A percentile compares a stretch with the other conserved stretches of the same genome.
phyloP scores from a whole-genome alignment of 2,888 invertebrate genomes.

The Nomada hirtipes region DNA sequence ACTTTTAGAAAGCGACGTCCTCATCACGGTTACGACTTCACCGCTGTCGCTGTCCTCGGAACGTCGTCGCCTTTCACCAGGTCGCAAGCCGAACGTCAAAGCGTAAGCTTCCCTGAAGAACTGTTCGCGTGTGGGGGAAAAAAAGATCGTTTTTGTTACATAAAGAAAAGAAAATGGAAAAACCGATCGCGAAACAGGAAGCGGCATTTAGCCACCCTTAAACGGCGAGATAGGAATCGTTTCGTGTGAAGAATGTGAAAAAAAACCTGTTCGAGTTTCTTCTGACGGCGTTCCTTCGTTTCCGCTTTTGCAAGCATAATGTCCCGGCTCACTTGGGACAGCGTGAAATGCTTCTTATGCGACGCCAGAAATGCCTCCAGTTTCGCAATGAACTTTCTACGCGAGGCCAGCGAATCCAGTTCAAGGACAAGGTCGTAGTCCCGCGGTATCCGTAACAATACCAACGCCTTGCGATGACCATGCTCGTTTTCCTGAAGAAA shows the following conservation, averaged over 20 bases:
- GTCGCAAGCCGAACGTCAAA: constrained; percentile 94
- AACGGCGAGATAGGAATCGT: not conserved
- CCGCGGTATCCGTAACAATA: constrained; percentile 92
- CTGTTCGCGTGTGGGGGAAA: constrained; percentile 81
- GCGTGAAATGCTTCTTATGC: constrained; percentile 92
- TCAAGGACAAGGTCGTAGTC: constrained; percentile 97
- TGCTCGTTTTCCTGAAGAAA: constrained; percentile 87
- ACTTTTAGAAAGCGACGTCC: constrained; percentile 94
- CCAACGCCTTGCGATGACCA: constrained; percentile 91
- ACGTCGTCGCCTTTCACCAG: constrained; percentile 90
- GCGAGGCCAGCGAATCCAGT: constrained; percentile 91
- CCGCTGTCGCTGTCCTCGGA: constrained; percentile 91
- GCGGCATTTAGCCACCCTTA: not conserved
- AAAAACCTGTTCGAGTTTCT: constrained; percentile 90
- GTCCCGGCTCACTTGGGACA: constrained; percentile 89
- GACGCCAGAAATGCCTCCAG: constrained; percentile 93
- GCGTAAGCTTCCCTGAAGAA: constrained; percentile 99
- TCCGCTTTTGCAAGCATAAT: constrained; percentile 96
- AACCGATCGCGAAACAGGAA: not conserved
- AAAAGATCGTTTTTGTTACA: not conserved
- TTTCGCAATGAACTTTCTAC: constrained; percentile 94
- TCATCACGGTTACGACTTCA: constrained; percentile 96
- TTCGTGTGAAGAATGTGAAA: not conserved
- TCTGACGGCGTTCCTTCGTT: constrained; percentile 96
- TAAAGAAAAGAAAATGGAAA: not conserved